Evolutionary conservation across 2,797 vertebrate species (phyloP).

Genomic region (Anguilla marmorata): DNA sequence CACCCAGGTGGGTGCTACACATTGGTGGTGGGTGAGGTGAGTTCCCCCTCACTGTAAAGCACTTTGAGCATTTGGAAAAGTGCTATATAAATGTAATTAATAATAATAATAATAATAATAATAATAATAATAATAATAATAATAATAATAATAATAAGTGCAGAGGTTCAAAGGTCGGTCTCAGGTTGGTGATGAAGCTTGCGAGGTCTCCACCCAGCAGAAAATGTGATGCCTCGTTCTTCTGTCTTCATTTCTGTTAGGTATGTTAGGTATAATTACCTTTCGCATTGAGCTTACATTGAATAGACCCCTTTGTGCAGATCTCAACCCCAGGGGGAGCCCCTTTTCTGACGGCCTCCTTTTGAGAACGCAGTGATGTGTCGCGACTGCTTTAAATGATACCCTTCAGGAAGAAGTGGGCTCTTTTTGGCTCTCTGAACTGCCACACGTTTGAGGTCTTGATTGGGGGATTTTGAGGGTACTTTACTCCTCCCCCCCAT

Average conservation of each 20-base stretch:
- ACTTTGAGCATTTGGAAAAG: too few species aligned
- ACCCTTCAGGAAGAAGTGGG: slow-evolving; percentile 11
- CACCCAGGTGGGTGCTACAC: too few species aligned
- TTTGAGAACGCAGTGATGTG: neutral
- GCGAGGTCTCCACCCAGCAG: neutral
- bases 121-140: too few species aligned
- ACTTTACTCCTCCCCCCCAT: slow-evolving; percentile 66
- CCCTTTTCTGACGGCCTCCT: neutral
- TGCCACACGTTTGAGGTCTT: slow-evolving; percentile 68
- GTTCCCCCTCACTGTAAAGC: too few species aligned
- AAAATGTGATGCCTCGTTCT: neutral
- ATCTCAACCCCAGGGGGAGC: neutral
- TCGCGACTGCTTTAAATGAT: slow-evolving; percentile 5
- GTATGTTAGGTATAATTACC: slow-evolving; percentile 5
- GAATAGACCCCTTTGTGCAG: slow-evolving; percentile 22
- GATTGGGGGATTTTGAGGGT: slow-evolving; percentile 67
- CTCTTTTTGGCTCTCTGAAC: slow-evolving; percentile 42
- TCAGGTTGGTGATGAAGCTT: neutral
- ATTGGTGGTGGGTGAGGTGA: too few species aligned
- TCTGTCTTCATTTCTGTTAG: slow-evolving; percentile 25
- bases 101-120: too few species aligned
- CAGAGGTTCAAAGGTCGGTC: neutral
- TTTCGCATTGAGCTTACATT: neutral
- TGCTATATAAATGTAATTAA: too few species aligned
- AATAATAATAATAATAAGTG: neutral